phyloP scores from a whole-genome alignment of 1,140 invertebrate species.

The Cotesia chilonis region DNA sequence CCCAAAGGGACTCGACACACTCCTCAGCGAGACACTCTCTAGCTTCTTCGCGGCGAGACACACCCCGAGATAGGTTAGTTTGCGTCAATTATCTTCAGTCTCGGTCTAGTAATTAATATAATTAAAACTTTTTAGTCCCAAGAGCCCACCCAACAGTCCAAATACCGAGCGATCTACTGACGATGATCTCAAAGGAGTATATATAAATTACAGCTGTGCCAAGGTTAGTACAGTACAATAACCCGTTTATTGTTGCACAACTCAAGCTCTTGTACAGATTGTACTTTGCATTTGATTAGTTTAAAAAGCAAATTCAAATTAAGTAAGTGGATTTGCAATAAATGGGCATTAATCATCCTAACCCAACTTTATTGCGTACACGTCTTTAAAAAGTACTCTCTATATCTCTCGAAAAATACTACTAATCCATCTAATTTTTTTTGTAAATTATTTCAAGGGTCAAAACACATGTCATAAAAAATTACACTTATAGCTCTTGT shows the following conservation, averaged over 20 bases:
- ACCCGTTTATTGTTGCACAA: not conserved
- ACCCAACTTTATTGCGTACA: too few species aligned
- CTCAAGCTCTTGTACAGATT: too few species aligned
- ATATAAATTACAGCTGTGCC: slow-evolving; percentile 78
- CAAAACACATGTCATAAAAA: too few species aligned
- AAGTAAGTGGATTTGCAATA: too few species aligned
- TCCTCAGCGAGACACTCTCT: slow-evolving; percentile 83
- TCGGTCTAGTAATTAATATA: slow-evolving; percentile 1
- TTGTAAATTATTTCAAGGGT: too few species aligned
- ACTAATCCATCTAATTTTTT: too few species aligned
- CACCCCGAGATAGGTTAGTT: slow-evolving; percentile 65
- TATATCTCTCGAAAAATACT: too few species aligned
- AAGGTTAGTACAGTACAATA: slow-evolving; percentile 63
- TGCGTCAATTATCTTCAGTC: not conserved
- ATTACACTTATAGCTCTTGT: too few species aligned
- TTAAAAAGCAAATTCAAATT: too few species aligned
- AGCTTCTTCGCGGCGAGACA: slow-evolving; percentile 79
- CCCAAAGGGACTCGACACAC: slow-evolving; percentile 85
- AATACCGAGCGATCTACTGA: slow-evolving; percentile 80
- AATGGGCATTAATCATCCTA: too few species aligned
- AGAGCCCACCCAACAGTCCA: slow-evolving; percentile 90
- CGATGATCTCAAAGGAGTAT: slow-evolving; percentile 80
- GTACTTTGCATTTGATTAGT: too few species aligned
- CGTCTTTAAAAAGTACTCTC: too few species aligned
- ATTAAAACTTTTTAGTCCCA: slow-evolving; percentile 73